phyloP scores from a whole-genome alignment of 2,888 invertebrate genomes.

The Patella depressa region DNA sequence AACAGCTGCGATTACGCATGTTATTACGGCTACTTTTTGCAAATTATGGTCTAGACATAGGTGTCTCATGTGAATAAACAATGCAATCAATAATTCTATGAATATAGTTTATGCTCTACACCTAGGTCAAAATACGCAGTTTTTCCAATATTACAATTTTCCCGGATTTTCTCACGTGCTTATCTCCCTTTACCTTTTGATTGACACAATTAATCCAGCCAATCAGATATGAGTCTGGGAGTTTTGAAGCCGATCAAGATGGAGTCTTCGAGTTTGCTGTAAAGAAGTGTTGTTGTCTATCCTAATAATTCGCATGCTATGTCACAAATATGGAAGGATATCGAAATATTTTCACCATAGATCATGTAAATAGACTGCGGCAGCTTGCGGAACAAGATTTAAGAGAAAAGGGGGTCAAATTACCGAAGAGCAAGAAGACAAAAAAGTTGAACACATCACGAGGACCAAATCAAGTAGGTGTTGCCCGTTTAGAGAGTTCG shows the following conservation, averaged over 20 bases:
- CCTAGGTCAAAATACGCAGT: too few relatives aligned
- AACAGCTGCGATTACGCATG: too few relatives aligned
- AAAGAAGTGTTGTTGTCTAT: constrained; percentile 4
- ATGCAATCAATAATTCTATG: too few relatives aligned
- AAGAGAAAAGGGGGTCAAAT: constrained; percentile 63
- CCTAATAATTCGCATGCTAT: constrained; percentile 7
- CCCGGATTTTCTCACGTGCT: neutral
- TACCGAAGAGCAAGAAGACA: constrained; percentile 62
- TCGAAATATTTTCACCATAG: constrained; percentile 54
- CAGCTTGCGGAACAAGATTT: constrained; percentile 61
- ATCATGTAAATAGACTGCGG: constrained; percentile 54
- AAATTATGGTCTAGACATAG: too few relatives aligned
- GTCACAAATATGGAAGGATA: constrained; percentile 30
- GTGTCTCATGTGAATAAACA: too few relatives aligned
- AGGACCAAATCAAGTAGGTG: constrained; percentile 9
- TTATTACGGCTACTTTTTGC: too few relatives aligned
- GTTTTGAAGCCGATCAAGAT: constrained; percentile 48
- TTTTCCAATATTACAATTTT: neutral
- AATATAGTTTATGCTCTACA: too few relatives aligned
- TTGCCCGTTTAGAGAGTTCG: too few relatives aligned
- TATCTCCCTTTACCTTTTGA: neutral
- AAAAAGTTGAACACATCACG: constrained; percentile 46
- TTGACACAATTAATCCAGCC: constrained; percentile 30
- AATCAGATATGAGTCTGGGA: constrained; percentile 50
- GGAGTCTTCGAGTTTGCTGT: constrained; percentile 16